Evolutionary conservation across 2,113 vertebrate species (phyloP).

Genomic region (Neogale vison): DNA sequence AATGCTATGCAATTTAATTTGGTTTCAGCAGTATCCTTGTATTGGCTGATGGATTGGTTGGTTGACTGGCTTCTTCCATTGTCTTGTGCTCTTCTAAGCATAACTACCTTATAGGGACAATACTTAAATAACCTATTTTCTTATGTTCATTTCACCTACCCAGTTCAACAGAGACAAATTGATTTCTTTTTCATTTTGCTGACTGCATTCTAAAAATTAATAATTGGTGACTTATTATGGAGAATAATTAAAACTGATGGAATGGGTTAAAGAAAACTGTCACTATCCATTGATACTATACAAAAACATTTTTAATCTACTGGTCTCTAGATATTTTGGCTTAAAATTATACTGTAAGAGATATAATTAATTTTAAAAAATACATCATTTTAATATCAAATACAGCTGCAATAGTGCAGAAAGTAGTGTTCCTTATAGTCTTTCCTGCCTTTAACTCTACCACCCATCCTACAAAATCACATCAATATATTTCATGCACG

Average conservation of each 20-base stretch:
- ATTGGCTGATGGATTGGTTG: conserved; percentile 46
- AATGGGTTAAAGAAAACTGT: conserved; percentile 27
- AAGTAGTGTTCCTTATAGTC: background rate
- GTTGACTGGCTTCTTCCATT: conserved; percentile 45
- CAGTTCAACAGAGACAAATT: conserved; percentile 43
- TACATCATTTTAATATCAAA: background rate
- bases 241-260: conserved; percentile 61
- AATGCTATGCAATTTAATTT: conserved; percentile 45
- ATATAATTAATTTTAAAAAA: conserved; percentile 28
- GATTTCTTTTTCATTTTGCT: conserved; percentile 61
- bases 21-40: conserved; percentile 4
- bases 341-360: background rate
- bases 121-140: conserved; percentile 56
- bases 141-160: conserved; percentile 55
- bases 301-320: conserved; percentile 9
- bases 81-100: conserved; percentile 41
- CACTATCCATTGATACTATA: background rate
- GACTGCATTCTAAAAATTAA: conserved; percentile 39
- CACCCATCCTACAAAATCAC: background rate
- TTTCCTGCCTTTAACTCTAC: background rate
- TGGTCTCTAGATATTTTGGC: background rate
- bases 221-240: conserved; percentile 55
- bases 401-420: background rate
- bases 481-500: background rate
- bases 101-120: conserved; percentile 29